Conservation (phyloP, 2,888 invertebrate species). For the Enoplolaimus lenunculus region DNA sequence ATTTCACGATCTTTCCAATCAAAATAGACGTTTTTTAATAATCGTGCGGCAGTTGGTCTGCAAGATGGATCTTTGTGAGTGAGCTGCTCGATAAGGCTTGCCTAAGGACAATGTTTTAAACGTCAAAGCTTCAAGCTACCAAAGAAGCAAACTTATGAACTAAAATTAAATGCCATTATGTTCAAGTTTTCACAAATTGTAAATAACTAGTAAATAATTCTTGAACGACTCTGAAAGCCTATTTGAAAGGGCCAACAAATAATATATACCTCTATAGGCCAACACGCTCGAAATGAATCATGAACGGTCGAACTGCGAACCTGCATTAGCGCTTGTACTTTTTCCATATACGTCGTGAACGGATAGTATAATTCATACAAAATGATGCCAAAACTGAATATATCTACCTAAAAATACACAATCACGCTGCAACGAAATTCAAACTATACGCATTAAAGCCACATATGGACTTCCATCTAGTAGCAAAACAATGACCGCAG, state of each 20-base stretch:
- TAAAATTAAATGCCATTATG: no score
- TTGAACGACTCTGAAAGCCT: no score
- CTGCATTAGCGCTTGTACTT: conserved; percentile 16
- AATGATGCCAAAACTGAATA: conserved; percentile 30
- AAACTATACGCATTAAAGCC: no score
- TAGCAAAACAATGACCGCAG: no score
- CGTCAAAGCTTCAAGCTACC: no score
- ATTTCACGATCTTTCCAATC: conserved; percentile 1
- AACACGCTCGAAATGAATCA: background rate
- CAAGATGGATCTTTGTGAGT: background rate
- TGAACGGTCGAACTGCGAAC: background rate
- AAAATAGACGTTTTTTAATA: background rate
- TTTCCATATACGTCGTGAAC: conserved; percentile 29
- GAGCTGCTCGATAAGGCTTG: background rate
- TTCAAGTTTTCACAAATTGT: no score
- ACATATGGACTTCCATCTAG: no score
- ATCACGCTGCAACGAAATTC: background rate
- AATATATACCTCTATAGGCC: conserved; percentile 15
- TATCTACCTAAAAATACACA: conserved; percentile 29
- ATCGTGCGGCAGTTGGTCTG: background rate
- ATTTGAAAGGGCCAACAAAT: no score
- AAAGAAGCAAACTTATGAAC: no score
- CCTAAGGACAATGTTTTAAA: background rate
- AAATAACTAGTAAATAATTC: no score
- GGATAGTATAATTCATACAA: conserved; percentile 29